Evolutionary conservation across 2,113 vertebrate species (phyloP), one percentile per base, ranked within the genome.

Genomic region (Anguilla japonica): DNA sequence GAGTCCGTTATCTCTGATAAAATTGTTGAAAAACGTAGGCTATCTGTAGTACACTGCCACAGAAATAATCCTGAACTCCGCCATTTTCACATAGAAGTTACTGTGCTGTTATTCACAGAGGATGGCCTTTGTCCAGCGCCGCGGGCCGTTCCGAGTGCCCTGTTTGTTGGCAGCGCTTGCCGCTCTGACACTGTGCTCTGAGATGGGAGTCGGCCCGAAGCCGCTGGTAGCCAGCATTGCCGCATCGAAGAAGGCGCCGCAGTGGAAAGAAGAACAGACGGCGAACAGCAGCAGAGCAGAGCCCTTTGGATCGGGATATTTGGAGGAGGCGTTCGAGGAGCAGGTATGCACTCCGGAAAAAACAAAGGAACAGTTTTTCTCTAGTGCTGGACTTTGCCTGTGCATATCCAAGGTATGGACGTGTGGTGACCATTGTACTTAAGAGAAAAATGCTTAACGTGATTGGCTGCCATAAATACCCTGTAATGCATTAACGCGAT

Each of bases 251-350:
- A 71, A 84, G 8, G 40, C 14, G 18, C 50, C 79, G 4, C 46
- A 79, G 11, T 0, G 39, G 26, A 80, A 41, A 18, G 82, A 41
- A 40, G 14, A 13, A 14, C 15, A 7, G 39, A 11, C 5, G 40
- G 34, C 63, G 1, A 83, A 79, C 34, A 50, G 50, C 43, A 14
- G 5, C 41, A 46, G 18, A 78, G 41, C 39, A 81, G 88, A 41
- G 8, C 39, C 78, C 14, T 50, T 79, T 46, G 7, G 79, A 63
- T 57, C 34, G 40, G 88, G 84, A 39, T 86, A 29, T 41, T 85
- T 92, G 39, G 86, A 86, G 26, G 91, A 91, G 79, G 91, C 91
- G 41, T 88, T 91, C 43, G 87, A 91, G 79, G 91, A 92, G 82
- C 91, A 92, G 91, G 91, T 91, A 87, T 53, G 83, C 80, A 81